These are phyloP conservation scores for Doris montereyensis DNA, from an alignment of 2,888 invertebrate species.

Conservation along the genomic window DNA sequence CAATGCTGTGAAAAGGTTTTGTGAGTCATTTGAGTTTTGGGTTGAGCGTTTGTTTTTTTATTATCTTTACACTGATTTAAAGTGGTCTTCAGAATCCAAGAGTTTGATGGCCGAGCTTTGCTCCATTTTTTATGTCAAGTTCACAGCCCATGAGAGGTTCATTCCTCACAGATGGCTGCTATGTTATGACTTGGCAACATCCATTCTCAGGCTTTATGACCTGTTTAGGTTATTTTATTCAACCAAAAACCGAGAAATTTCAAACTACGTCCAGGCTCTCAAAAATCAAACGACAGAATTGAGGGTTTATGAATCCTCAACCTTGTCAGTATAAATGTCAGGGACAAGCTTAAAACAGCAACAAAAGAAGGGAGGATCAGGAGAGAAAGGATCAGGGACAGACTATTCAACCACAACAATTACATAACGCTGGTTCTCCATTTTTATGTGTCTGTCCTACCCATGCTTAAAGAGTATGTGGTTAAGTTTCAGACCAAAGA, in stretches of 20 bases:
- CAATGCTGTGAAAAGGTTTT: constrained; percentile 42
- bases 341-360: neutral
- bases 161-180: constrained; percentile 4
- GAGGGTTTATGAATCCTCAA: no score
- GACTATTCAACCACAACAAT: neutral
- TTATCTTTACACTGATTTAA: constrained; percentile 28
- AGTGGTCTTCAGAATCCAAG: constrained; percentile 1
- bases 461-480: neutral
- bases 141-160: neutral
- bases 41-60: constrained; percentile 30
- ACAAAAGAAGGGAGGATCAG: neutral
- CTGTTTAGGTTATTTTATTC: neutral
- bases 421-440: neutral
- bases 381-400: neutral
- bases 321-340: no score
- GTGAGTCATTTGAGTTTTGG: constrained; percentile 32
- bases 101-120: neutral
- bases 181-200: neutral
- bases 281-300: neutral
- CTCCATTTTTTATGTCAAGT: neutral
- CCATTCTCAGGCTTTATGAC: neutral
- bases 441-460: neutral
- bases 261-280: neutral
- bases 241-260: neutral
- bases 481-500: neutral